phyloP scores from a whole-genome alignment of 2,888 invertebrate genomes.

The Thelaira solivaga region DNA sequence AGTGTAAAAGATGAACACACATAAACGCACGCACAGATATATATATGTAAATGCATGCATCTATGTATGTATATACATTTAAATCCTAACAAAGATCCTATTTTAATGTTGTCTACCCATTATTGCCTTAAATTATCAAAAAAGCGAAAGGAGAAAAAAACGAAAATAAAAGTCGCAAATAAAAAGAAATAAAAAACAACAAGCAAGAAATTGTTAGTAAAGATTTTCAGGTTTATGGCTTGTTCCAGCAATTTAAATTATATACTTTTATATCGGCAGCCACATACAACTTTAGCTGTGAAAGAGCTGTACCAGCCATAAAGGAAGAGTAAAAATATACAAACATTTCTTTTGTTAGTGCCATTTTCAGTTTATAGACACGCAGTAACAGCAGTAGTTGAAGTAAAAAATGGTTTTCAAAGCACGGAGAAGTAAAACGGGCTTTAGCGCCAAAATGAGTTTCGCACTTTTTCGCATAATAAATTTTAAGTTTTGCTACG shows the following conservation, averaged over 20 bases:
- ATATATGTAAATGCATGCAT: too few relatives aligned
- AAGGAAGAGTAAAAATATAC: constrained; percentile 32
- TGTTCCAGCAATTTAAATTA: constrained; percentile 71
- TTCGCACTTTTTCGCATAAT: constrained; percentile 77
- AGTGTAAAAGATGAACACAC: constrained; percentile 12
- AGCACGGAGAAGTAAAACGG: constrained; percentile 10
- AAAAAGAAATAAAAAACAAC: constrained; percentile 4
- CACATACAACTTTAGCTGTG: constrained; percentile 64
- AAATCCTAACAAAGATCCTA: constrained; percentile 29
- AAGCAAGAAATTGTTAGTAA: constrained; percentile 38
- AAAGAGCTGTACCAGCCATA: constrained; percentile 36
- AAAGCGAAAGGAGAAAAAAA: constrained; percentile 39
- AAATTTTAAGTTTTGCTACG: constrained; percentile 73
- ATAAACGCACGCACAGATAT: background rate
- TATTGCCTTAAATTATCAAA: constrained; percentile 57
- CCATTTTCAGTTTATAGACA: constrained; percentile 47
- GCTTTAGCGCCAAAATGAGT: constrained; percentile 73
- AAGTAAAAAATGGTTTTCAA: constrained; percentile 17
- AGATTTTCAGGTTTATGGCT: constrained; percentile 63
- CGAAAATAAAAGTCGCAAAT: constrained; percentile 30
- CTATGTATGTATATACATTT: too few relatives aligned
- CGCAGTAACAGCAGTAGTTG: constrained; percentile 29
- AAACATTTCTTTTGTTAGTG: constrained; percentile 31
- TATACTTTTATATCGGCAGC: constrained; percentile 70
- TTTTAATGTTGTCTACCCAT: constrained; percentile 57